Evolutionary conservation across 2,797 vertebrate genomes (phyloP).

Genomic region (Hippopotamyrus pictus): DNA sequence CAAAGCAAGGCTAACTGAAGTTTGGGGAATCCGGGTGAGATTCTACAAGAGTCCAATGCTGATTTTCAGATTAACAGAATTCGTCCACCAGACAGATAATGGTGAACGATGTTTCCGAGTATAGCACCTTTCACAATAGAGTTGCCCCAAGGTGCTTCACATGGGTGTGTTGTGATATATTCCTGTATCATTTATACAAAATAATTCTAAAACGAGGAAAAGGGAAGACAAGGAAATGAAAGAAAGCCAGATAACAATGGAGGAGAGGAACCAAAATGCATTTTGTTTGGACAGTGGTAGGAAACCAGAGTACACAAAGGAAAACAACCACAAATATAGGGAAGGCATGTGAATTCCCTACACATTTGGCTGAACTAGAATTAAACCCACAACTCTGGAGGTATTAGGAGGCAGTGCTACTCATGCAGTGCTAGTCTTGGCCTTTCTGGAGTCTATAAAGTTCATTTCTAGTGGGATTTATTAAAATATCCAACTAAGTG

Average conservation of each 20-base stretch:
- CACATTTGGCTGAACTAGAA: neutral
- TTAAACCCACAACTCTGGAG: neutral
- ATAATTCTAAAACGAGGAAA: neutral
- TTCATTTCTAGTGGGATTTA: neutral
- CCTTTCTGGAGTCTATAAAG: neutral
- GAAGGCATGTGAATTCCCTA: neutral
- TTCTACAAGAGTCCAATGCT: neutral
- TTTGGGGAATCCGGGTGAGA: neutral
- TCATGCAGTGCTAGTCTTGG: neutral
- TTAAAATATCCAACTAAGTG: neutral
- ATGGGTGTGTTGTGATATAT: neutral
- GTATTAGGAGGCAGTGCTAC: neutral
- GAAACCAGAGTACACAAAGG: neutral
- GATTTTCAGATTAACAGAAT: neutral
- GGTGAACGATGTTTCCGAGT: neutral
- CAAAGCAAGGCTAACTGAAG: neutral
- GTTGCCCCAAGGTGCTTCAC: neutral
- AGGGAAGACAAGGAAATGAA: neutral
- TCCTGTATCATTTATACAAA: neutral
- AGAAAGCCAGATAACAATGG: neutral
- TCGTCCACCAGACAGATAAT: neutral
- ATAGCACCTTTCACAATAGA: neutral
- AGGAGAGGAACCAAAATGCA: neutral
- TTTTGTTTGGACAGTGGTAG: neutral
- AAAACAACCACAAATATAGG: neutral